phyloP scores from a whole-genome alignment of 2,797 vertebrate species.

The Paratrypauchen microcephalus region DNA sequence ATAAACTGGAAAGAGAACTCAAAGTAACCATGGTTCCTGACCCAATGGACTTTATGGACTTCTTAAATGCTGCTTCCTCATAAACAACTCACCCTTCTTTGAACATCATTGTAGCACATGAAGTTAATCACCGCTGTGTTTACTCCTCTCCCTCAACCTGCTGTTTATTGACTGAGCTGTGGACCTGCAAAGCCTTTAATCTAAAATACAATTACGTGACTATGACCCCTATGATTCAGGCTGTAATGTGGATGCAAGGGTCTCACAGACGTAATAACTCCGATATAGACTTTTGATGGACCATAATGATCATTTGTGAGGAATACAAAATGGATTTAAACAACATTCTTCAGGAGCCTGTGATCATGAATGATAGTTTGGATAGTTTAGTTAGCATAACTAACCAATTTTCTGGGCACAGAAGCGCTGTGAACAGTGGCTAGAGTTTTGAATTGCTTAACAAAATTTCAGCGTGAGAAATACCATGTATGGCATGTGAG shows the following conservation, averaged over 20 bases:
- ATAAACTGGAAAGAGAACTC: constrained; percentile 19
- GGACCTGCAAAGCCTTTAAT: constrained; percentile 64
- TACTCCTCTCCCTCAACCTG: constrained; percentile 28
- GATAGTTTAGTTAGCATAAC: too few species aligned
- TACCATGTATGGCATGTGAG: too few species aligned
- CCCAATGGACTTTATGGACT: constrained; percentile 18
- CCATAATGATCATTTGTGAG: constrained; percentile 5
- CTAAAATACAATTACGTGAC: constrained; percentile 66
- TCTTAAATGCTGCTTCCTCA: constrained; percentile 30
- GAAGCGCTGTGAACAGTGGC: too few species aligned
- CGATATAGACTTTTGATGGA: constrained; percentile 43
- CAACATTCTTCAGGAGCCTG: too few species aligned
- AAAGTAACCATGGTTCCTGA: neutral
- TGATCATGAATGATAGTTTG: too few species aligned
- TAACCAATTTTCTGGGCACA: too few species aligned
- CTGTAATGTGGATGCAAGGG: constrained; percentile 46
- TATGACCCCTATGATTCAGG: constrained; percentile 54
- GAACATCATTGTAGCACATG: constrained; percentile 57
- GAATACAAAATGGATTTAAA: constrained; percentile 2
- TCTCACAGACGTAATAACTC: constrained; percentile 2
- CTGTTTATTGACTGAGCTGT: constrained; percentile 55
- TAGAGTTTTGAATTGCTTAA: too few species aligned
- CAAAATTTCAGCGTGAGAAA: too few species aligned
- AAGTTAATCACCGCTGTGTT: constrained; percentile 52
- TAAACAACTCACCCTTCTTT: constrained; percentile 52